Percentiles rank a stretch among this genome's conserved stretches.
Conservation (phyloP, 2,797 vertebrate genomes). For the Hipposideros larvatus region DNA sequence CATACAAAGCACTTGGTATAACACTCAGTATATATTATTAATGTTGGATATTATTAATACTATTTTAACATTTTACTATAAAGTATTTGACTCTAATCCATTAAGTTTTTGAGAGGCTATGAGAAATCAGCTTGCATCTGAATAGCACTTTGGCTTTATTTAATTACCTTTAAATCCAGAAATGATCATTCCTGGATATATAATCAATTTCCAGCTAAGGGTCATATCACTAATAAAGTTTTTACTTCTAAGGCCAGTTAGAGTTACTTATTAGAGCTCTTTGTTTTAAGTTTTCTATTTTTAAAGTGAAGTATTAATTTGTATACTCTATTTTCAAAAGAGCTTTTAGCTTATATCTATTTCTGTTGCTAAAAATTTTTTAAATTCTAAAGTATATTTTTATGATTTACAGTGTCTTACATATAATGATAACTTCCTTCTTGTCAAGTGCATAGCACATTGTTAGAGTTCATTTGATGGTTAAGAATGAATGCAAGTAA, state of each 20-base stretch:
- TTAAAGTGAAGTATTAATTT: not conserved
- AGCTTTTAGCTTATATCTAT: not conserved
- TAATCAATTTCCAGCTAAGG: slow-evolving; percentile 16
- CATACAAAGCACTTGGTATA: not conserved
- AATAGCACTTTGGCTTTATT: not conserved
- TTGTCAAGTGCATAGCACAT: not conserved
- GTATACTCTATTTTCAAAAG: not conserved
- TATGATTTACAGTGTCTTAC: not conserved
- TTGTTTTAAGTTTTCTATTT: slow-evolving; percentile 30
- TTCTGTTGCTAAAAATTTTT: not conserved
- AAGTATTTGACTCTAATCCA: not conserved
- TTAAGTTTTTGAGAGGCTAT: not conserved
- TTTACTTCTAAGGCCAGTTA: not conserved
- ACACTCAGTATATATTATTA: not conserved
- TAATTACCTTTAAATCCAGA: slow-evolving; percentile 40
- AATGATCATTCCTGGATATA: not conserved
- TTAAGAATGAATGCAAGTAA: not conserved
- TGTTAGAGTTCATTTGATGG: not conserved
- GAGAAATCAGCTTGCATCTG: not conserved
- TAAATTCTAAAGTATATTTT: slow-evolving; percentile 10
- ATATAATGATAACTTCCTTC: not conserved
- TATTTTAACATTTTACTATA: not conserved
- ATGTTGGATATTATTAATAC: not conserved
- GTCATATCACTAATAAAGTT: not conserved
- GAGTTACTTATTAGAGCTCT: not conserved